A percentile compares a stretch with the other conserved stretches of the same genome.
Evolutionary conservation across 1,140 invertebrate genomes (phyloP).

Genomic region (Halesus radiatus): DNA sequence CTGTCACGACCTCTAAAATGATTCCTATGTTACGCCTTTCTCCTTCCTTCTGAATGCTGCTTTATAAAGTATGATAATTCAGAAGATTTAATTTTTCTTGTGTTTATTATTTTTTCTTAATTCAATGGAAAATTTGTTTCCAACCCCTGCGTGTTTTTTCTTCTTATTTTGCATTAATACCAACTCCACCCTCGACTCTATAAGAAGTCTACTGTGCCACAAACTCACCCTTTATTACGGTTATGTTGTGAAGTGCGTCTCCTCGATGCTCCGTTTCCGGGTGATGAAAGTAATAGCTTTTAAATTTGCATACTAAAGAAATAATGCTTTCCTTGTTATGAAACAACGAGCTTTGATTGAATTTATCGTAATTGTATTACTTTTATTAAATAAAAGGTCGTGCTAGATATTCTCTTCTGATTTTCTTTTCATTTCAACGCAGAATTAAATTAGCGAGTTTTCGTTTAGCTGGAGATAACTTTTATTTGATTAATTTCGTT

Average conservation of each 20-base stretch:
- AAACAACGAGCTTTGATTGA: constrained; percentile 11
- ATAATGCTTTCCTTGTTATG: constrained; percentile 8
- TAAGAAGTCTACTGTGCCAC: no score
- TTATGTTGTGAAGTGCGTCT: neutral
- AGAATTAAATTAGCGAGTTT: no score
- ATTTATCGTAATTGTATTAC: constrained; percentile 17
- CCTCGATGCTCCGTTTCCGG: neutral
- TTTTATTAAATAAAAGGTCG: neutral
- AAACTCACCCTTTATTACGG: neutral
- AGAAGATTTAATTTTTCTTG: neutral
- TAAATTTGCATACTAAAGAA: constrained; percentile 22
- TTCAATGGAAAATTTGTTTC: neutral
- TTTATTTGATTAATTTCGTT: no score
- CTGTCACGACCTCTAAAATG: no score
- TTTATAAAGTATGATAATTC: neutral
- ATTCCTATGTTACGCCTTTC: no score
- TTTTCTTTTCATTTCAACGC: neutral
- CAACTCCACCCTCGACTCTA: neutral
- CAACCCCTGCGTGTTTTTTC: neutral
- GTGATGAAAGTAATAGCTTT: constrained; percentile 6
- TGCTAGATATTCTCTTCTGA: neutral
- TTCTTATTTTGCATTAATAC: neutral
- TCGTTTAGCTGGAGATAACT: no score
- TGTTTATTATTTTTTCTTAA: neutral
- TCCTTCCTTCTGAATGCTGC: no score